A percentile compares a stretch with the other conserved stretches of the same genome.
Evolutionary conservation across 2,888 invertebrate genomes (phyloP).

Genomic region (Parnassius glacialis): DNA sequence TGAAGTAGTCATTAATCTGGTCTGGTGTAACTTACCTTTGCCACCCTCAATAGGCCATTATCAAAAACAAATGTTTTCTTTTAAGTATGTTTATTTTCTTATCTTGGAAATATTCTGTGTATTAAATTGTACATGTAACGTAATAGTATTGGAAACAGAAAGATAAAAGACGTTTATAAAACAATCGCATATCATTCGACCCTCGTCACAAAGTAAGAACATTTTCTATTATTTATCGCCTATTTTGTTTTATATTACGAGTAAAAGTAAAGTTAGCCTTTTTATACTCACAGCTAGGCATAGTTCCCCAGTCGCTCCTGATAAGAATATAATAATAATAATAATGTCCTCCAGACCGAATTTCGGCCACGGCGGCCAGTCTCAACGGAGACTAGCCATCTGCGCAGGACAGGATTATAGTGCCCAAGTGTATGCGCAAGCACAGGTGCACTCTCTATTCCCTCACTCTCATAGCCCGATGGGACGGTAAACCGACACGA

Average conservation of each 20-base stretch:
- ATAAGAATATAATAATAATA: too few species aligned
- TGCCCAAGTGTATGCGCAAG: too few species aligned
- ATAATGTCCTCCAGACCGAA: too few species aligned
- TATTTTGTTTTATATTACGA: neutral
- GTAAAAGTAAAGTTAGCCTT: neutral
- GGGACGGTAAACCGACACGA: too few species aligned
- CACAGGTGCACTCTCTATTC: too few species aligned
- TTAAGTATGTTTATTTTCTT: neutral
- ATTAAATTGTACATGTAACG: neutral
- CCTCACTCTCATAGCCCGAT: too few species aligned
- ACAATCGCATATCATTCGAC: neutral
- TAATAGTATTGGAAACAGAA: neutral
- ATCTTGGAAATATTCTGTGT: neutral
- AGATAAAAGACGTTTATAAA: neutral
- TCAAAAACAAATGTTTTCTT: neutral
- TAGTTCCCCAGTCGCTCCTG: too few species aligned
- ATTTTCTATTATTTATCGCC: neutral
- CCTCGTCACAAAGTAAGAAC: neutral
- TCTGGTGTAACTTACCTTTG: neutral
- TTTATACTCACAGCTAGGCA: neutral
- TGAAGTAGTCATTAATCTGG: neutral
- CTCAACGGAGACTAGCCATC: too few species aligned
- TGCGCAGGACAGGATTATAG: too few species aligned
- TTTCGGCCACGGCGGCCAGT: too few species aligned
- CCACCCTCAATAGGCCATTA: neutral